Base-by-base conservation (phyloP, 1,140 invertebrate genomes). In the Paralvinella palmiformis region DNA sequence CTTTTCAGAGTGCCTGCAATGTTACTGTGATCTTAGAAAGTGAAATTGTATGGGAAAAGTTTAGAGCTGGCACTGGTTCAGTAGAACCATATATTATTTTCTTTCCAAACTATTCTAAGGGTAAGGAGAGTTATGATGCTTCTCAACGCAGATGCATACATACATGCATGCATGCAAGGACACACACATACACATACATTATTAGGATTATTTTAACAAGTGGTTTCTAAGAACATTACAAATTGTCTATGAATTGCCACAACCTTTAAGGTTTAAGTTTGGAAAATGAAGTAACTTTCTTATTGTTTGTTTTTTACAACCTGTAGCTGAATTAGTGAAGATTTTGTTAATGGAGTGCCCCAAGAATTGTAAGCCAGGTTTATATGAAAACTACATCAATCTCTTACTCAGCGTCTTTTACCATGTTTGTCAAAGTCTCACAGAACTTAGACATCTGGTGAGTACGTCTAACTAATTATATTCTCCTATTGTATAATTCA, bases 381-480 rank as follows among this genome's bases (percentile, higher is more conserved):
- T 92, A 71, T 94, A 91, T 73, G 81, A 82, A 64, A 88, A 88
- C 76, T 94, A 91, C 76, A 73, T 93, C 29, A 88, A 87, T 74
- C 80, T 91, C 20, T 89, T 93, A 73, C 76, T 94, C 0, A 88
- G 87, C 63, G 87, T 91, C 7, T 94, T 91, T 77, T 88, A 88
- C 69, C 83, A 87, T 70, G 87, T 87, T 31, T 92, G 91, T 77
- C 81, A 89, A 45, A 90, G 93, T 84, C 76, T 92, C 7, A 86
- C 85, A 7, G 91, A 94, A 78, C 80, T 94, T 31, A 68, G 74
- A 60, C 75, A 82, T 67, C 68, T 86, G 85, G 76, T 86, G 87
- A 71, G 88, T 89, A 79, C 32, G 6, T 24, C 4, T 2, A 33
- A 29, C 13, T 35, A 45, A 15, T 27, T 37, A 44, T 29, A 13